Evolutionary conservation across 2,113 vertebrate species (phyloP), one percentile per base, ranked within the genome.

Genomic region (Pongo pygmaeus): DNA sequence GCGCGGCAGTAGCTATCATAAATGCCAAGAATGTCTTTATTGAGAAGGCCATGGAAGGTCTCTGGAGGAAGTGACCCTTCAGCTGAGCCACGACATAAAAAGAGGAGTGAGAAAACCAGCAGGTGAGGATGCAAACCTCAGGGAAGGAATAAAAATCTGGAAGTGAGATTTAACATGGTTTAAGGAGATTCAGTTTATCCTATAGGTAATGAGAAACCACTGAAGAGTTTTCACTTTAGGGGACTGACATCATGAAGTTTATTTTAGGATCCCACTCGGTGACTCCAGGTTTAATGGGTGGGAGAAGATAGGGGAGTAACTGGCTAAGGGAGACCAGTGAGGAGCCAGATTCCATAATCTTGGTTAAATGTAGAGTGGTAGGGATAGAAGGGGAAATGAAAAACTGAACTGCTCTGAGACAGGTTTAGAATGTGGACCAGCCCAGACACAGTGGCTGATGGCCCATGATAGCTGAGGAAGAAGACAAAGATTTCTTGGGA

Each of bases 371-470:
- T 0, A 43, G 55, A 85, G 14, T 0, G 2, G 17, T 25, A 30
- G 0, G 69, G 8, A 55, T 0, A 35, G 81, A 52, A n/a, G 16
- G 7, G 1, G 40, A 30, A 1, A 22, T 8, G 23, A 64, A 64
- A 64, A 61, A 46, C 1, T 0, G 20, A 64, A 57, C 13, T 3
- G 12, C 48, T 40, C 6, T 3, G 30, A 67, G 4, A 52, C 13
- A n/a, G 72, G 35, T 10, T n/a, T 2, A 27, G n/a, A 27, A 30
- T 6, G 20, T 4, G 52, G 30, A 9, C 14, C 17, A 55, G 61
- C 1, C 22, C 1, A 1, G 13, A 20, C 25, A 20, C 38, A 16
- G 9, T 35, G 40, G 27, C 25, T n/a, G 69, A n/a, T 2, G 25
- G 23, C 22, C 30, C 32, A 9, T 8, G 40, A 55, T 1, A n/a